phyloP scores from a whole-genome alignment of 2,113 vertebrate genomes.

The Turdus rufiventris region DNA sequence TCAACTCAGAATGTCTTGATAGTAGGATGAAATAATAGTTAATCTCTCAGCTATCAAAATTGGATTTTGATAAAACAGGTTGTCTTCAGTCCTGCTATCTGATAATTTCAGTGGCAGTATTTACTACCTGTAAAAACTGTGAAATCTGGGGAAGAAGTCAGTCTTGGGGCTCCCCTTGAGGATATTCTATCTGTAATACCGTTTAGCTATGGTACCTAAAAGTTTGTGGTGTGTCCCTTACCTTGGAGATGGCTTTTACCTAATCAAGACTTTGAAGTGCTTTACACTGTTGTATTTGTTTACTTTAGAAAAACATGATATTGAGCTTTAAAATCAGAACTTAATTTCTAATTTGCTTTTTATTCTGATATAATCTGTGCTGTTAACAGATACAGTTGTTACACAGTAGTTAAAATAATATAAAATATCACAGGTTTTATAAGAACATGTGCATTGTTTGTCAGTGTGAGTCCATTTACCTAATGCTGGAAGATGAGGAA shows the following conservation, averaged over 20 bases:
- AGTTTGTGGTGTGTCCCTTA: neutral
- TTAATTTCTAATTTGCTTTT: neutral
- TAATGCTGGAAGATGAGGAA: neutral
- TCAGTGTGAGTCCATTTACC: neutral
- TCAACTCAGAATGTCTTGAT: neutral
- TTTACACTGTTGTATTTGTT: neutral
- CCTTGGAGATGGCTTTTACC: neutral
- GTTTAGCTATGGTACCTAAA: neutral
- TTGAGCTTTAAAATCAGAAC: neutral
- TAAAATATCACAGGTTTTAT: neutral
- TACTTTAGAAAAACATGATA: constrained; percentile 8
- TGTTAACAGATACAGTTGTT: neutral
- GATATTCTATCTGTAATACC: neutral
- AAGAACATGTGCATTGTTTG: neutral
- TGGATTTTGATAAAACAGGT: neutral
- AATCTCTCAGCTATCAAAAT: neutral
- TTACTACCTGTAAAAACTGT: neutral
- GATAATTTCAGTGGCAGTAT: neutral
- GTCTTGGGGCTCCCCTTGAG: neutral
- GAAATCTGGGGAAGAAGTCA: neutral
- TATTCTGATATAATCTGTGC: neutral
- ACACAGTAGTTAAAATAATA: neutral
- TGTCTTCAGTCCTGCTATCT: neutral
- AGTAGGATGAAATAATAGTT: neutral
- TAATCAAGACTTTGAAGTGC: neutral